Base-by-base conservation (phyloP, 2,113 vertebrate genomes). In the Trochalopteron elliotii region DNA sequence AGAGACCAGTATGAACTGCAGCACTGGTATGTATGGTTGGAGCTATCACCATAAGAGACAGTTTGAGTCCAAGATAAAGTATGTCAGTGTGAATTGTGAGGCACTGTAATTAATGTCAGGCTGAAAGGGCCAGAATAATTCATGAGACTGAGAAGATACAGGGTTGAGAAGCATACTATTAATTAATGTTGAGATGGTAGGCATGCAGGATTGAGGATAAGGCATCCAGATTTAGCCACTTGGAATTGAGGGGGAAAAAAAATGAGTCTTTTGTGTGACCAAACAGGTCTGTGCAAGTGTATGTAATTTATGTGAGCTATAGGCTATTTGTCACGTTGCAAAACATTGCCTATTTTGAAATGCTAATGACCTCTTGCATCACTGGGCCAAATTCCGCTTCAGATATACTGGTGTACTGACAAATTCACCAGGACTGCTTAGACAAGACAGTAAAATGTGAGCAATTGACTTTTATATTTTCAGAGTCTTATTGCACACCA, bases 341-440 rank as follows among this genome's bases (percentile, higher is more conserved):
- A 95, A 94, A 94, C 20, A 15, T 75, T 86, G 92, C 56, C 64
- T 93, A 28, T 93, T 97, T 96, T 94, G 95, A 93, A 96, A 97
- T 88, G 76, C 64, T 92, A 83, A 95, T 81, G 56, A 53, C 31
- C 81, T 90, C 96, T 95, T 95, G 90, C 93, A 81, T 95, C 93
- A 93, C n/a, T 56, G 57, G 72, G 83, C 68, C 52, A 80, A 88
- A 86, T 78, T 87, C 85, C 80, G 35, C 92, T 88, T 77, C 52
- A 64, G 59, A 93, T 91, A 56, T 31, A 56, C 24, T 50, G 30
- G 5, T 21, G 13, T 83, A 44, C 78, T 65, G 49, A 69, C 7
- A 85, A 92, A 83, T 87, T 71, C 85, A 89, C 18, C 23, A 23
- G 24, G 37, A 39, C 49, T 95, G 80, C 83, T 92, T 69, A 68